Evolutionary conservation across 2,888 invertebrate species (phyloP), one percentile per base, ranked within the genome.

Genomic region (Omphaloscelis lunosa): DNA sequence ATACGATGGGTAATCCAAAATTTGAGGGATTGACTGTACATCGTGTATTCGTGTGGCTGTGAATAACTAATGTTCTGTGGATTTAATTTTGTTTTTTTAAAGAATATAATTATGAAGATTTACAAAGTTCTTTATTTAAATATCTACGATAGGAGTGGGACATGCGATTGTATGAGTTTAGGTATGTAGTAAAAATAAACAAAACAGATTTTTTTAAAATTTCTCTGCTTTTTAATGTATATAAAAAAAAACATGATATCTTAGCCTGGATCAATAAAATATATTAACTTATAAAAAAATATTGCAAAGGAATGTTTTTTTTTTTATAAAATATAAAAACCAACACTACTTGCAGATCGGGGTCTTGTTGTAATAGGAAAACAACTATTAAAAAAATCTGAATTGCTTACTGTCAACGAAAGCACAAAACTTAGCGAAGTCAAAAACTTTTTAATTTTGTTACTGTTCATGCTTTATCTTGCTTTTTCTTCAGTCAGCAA

Each of bases 11-110:
- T 79, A 68, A 75, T 78, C 23, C 29, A 70, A 61, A 66, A 59
- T 77, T 75, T 85, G 72, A 59, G 74, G 73, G 73, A 82, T 85
- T 66, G 82, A 72, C 72, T 72, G 85, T 85, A 77, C 53, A 53
- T 66, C 39, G 63, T 56, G 59, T 48, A 61, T 58, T 71, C 27
- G 62, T 41, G 73, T 66, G 69, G 65, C 41, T 67, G 15, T 62
- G 84, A 73, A 82, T 79, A 79, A 51, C 39, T 72, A 41, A 72
- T 81, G 56, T 58, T 48, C 23, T 61, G 20, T 12, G n/a, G 29
- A 34, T 48, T 53, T 29, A 29, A 59, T 20, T 48, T 67, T 45
- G 41, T 71, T 17, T 72, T 77, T 67, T n/a, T 76, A n/a, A 61
- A 51, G 20, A 41, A 34, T 61, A 12, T 45, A 61, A 29, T n/a